Percentiles rank a stretch among this genome's conserved stretches.
These are phyloP conservation scores for Dasysyrphus tricinctus DNA, from an alignment of 2,888 invertebrate genomes.

Conservation along the genomic window DNA sequence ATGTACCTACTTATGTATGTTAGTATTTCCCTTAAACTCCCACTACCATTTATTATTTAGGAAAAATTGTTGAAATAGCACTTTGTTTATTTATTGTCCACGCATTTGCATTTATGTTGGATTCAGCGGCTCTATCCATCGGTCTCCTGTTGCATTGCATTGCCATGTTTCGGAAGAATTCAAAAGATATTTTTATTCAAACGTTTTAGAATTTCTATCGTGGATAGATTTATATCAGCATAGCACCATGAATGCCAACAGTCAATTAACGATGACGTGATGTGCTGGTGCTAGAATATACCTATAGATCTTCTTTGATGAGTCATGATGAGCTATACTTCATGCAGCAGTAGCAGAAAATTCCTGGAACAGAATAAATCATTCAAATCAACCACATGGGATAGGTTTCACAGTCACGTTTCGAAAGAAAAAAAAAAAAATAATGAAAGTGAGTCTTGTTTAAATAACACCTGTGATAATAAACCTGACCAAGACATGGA, in stretches of 20 bases:
- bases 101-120: slow-evolving; percentile 19
- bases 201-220: slow-evolving; percentile 3
- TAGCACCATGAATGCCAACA: slow-evolving; percentile 29
- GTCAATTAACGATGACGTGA: slow-evolving; percentile 61
- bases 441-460: slow-evolving; percentile 33
- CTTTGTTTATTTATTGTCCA: slow-evolving; percentile 22
- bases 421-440: not conserved
- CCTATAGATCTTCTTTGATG: slow-evolving; percentile 34
- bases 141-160: not conserved
- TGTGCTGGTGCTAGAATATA: slow-evolving; percentile 33
- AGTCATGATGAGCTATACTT: not conserved
- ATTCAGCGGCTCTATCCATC: not conserved
- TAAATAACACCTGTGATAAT: slow-evolving; percentile 16
- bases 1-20: not conserved
- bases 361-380: slow-evolving; percentile 29
- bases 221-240: slow-evolving; percentile 13
- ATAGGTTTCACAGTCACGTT: slow-evolving; percentile 11
- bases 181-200: not conserved
- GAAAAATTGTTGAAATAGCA: slow-evolving; percentile 9
- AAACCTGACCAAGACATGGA: not conserved
- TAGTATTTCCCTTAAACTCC: not conserved
- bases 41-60: not conserved
- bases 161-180: not conserved
- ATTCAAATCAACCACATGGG: not conserved
- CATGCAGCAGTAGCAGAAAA: slow-evolving; percentile 2